Evolutionary conservation across 2,888 invertebrate species (phyloP).

Genomic region (Noctua pronuba): DNA sequence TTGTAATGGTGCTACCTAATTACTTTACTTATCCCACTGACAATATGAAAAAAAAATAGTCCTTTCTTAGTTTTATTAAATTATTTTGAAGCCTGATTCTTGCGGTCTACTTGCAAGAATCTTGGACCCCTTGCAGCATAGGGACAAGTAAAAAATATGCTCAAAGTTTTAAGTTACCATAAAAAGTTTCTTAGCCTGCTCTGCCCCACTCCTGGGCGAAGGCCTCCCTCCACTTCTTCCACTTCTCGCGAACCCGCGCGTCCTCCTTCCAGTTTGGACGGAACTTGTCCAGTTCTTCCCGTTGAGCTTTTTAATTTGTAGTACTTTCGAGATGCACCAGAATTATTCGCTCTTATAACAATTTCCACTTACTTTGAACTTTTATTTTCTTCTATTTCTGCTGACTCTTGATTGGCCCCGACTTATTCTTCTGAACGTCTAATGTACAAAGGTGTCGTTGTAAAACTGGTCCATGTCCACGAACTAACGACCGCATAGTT

Average conservation of each 20-base stretch:
- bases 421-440: conserved; percentile 27
- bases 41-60: no score
- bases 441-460: background rate
- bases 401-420: background rate
- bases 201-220: no score
- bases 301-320: background rate
- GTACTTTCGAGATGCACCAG: background rate
- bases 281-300: no score
- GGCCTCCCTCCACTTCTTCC: no score
- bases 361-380: conserved; percentile 27
- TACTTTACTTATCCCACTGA: no score
- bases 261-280: no score
- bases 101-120: background rate
- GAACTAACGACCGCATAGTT: conserved; percentile 40
- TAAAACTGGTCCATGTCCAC: conserved; percentile 38
- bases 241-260: no score
- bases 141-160: no score
- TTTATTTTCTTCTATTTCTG: background rate
- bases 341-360: conserved; percentile 2
- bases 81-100: background rate
- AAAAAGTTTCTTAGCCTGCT: no score
- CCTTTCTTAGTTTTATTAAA: background rate
- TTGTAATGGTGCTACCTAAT: background rate
- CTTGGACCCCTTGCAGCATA: no score
- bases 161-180: background rate